phyloP scores from a whole-genome alignment of 2,113 vertebrate species.

The Naja naja region DNA sequence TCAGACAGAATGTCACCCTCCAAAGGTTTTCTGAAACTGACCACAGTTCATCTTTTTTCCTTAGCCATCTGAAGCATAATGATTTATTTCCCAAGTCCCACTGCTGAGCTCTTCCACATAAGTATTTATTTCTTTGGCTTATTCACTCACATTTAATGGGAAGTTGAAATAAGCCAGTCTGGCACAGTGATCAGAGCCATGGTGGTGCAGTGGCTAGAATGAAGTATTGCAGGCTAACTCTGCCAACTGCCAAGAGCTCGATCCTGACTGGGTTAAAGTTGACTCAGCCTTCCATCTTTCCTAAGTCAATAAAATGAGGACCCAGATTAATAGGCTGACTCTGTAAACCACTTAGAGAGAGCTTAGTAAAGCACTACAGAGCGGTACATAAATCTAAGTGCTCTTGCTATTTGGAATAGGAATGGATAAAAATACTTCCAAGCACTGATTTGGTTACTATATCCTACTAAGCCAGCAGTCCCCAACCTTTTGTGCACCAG shows the following conservation, averaged over 20 bases:
- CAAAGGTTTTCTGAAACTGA: background rate
- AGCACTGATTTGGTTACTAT: background rate
- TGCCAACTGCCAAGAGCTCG: background rate
- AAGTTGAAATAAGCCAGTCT: background rate
- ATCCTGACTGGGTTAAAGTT: background rate
- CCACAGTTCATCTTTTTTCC: fast-evolving
- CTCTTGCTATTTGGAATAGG: background rate
- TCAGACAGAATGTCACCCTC: background rate
- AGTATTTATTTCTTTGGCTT: background rate
- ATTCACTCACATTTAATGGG: background rate
- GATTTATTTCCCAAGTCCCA: background rate
- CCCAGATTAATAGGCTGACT: background rate
- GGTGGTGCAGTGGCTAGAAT: background rate
- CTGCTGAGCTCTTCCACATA: too few relatives aligned
- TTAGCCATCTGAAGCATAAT: background rate
- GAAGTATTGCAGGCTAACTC: background rate
- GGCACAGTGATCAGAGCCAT: background rate
- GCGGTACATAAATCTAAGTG: background rate
- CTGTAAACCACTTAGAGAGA: background rate
- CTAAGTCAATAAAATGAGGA: background rate
- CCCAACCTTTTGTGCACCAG: too few relatives aligned
- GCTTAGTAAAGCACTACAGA: background rate
- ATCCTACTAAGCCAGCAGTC: background rate
- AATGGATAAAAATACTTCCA: background rate
- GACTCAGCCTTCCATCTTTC: background rate